These are phyloP conservation scores for Amia ocellicauda DNA, from an alignment of 2,113 vertebrate species.

Conservation along the genomic window DNA sequence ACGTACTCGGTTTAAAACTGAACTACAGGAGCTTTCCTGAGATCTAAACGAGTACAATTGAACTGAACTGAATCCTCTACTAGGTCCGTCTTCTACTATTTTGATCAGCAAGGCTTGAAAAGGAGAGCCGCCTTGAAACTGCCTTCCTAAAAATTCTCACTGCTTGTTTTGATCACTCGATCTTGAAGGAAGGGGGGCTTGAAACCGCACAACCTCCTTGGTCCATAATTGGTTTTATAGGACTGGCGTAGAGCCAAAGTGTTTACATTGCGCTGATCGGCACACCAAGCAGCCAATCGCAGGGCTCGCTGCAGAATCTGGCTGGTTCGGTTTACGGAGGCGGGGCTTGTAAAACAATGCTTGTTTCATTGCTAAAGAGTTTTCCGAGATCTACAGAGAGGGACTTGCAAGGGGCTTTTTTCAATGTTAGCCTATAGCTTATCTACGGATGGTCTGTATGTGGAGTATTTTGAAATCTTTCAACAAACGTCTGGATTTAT, in stretches of 20 bases:
- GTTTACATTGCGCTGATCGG: constrained; percentile 71
- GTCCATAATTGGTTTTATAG: constrained; percentile 89
- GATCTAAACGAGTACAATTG: constrained; percentile 22
- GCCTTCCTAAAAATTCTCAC: constrained; percentile 63
- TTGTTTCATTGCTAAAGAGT: constrained; percentile 80
- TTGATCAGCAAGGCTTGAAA: constrained; percentile 47
- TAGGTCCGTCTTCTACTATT: constrained; percentile 56
- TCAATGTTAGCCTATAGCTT: constrained; percentile 62
- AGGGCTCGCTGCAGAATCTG: background rate
- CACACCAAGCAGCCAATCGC: constrained; percentile 59
- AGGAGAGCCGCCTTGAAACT: constrained; percentile 68
- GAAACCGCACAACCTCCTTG: constrained; percentile 76
- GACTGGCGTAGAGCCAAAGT: constrained; percentile 76
- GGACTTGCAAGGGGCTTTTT: constrained; percentile 68
- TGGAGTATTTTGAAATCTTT: constrained; percentile 73
- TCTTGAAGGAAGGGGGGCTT: constrained; percentile 71
- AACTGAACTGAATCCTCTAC: constrained; percentile 42
- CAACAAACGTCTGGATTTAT: constrained; percentile 65
- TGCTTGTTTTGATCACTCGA: constrained; percentile 74
- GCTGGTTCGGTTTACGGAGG: constrained; percentile 51
- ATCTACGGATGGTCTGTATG: constrained; percentile 76
- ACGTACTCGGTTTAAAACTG: too few species aligned
- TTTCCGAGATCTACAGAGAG: constrained; percentile 59
- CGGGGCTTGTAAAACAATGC: constrained; percentile 80
- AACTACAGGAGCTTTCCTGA: too few species aligned